Evolutionary conservation across 2,888 invertebrate genomes (phyloP).

Genomic region (Lochmaea capreae): DNA sequence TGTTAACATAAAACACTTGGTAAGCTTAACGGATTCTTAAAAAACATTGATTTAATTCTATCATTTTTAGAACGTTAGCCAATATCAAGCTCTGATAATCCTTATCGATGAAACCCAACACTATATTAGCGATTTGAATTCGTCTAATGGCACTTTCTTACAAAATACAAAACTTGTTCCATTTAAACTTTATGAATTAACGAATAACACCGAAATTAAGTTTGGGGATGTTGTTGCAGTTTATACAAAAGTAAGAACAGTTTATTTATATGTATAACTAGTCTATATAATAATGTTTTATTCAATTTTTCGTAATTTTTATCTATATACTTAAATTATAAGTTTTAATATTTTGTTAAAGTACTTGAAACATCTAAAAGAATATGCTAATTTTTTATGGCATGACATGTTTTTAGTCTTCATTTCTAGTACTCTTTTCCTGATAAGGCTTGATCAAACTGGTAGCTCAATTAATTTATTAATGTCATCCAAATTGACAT

Average conservation of each 20-base stretch:
- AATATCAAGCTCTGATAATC: constrained; percentile 61
- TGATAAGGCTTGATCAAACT: too few species aligned
- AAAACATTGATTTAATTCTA: not conserved
- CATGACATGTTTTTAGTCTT: too few species aligned
- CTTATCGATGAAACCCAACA: constrained; percentile 56
- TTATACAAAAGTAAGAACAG: constrained; percentile 46
- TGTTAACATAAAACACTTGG: constrained; percentile 59
- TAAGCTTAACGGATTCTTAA: constrained; percentile 43
- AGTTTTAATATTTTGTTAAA: too few species aligned
- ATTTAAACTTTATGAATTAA: constrained; percentile 55
- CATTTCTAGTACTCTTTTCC: too few species aligned
- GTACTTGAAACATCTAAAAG: too few species aligned
- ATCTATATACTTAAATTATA: too few species aligned
- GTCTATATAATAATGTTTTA: not conserved
- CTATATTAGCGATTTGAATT: constrained; percentile 60
- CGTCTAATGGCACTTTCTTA: constrained; percentile 60
- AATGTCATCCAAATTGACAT: too few species aligned
- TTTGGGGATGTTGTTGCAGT: constrained; percentile 54
- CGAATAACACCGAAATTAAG: constrained; percentile 50
- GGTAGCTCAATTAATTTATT: too few species aligned
- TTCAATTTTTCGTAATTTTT: too few species aligned
- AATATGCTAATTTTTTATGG: too few species aligned
- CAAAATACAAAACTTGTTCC: constrained; percentile 53
- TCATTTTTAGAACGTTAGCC: constrained; percentile 59
- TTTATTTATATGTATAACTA: not conserved